These are phyloP conservation scores for Apocrypta bakeri DNA, from an alignment of 1,140 invertebrate species.

Conservation along the genomic window DNA sequence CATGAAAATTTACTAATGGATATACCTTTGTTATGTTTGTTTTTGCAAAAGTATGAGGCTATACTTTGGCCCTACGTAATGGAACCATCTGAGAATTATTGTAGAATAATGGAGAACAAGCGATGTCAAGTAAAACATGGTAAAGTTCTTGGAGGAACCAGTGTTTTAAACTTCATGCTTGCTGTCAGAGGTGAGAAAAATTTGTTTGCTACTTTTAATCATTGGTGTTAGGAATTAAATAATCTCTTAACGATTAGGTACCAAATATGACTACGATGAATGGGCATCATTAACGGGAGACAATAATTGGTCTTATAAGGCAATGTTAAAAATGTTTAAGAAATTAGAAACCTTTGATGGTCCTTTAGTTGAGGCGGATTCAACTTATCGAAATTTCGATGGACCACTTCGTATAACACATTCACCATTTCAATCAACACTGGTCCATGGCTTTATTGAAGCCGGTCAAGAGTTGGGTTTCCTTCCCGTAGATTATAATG, in stretches of 20 bases:
- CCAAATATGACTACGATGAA: constrained; percentile 4
- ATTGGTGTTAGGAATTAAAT: neutral
- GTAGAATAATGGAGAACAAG: neutral
- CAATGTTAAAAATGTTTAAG: constrained; percentile 6
- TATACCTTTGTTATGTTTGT: neutral
- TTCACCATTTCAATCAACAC: neutral
- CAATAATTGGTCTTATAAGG: neutral
- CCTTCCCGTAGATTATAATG: neutral
- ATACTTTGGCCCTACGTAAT: neutral
- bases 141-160: constrained; percentile 1
- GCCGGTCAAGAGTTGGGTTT: constrained; percentile 24
- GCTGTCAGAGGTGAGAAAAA: constrained; percentile 1
- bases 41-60: neutral
- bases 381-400: neutral
- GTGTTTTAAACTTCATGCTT: constrained; percentile 14
- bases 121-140: neutral
- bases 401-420: neutral
- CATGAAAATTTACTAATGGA: constrained; percentile 12
- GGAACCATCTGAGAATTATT: constrained; percentile 7
- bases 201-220: neutral
- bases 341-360: constrained; percentile 12
- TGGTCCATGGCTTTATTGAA: neutral
- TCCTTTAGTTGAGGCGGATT: neutral
- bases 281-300: neutral
- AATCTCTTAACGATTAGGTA: neutral